Conservation (phyloP, 2,888 invertebrate species). For the Bombylius major region DNA sequence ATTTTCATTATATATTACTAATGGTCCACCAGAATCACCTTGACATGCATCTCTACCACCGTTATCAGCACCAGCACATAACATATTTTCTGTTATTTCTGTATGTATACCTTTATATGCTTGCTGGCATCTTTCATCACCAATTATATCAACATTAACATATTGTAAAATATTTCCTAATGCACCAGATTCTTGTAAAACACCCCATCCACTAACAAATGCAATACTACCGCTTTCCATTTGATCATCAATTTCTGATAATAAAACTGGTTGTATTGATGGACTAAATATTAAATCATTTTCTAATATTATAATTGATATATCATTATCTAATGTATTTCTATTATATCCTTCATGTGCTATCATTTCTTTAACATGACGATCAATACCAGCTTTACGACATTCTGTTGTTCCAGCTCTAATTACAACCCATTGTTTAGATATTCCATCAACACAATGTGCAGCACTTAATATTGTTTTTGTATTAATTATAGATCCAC, state of each 20-base stretch:
- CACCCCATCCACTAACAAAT: conserved; percentile 12
- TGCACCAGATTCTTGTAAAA: conserved; percentile 18
- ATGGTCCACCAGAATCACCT: conserved; percentile 8
- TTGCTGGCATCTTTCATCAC: not conserved
- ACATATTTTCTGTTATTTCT: conserved; percentile 6
- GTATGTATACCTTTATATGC: not conserved
- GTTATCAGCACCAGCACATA: conserved; percentile 1
- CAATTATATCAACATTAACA: not conserved
- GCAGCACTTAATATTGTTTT: conserved; percentile 41
- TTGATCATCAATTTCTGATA: conserved; percentile 9
- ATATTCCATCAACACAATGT: conserved; percentile 36
- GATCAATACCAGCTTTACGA: conserved; percentile 7
- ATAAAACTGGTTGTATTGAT: conserved; percentile 29
- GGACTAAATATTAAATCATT: conserved; percentile 32
- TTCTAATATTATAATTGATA: conserved; percentile 39
- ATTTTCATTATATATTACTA: not conserved
- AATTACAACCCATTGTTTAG: not conserved
- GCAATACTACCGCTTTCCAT: not conserved
- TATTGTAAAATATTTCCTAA: conserved; percentile 11
- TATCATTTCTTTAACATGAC: not conserved
- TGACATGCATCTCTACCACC: conserved; percentile 4
- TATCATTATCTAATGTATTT: conserved; percentile 38
- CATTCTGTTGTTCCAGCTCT: conserved; percentile 39
- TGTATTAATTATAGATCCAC: conserved; percentile 38
- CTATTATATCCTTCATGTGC: conserved; percentile 37